phyloP scores from a whole-genome alignment of 1,140 invertebrate genomes.

The Druon quercuslanigerum region DNA sequence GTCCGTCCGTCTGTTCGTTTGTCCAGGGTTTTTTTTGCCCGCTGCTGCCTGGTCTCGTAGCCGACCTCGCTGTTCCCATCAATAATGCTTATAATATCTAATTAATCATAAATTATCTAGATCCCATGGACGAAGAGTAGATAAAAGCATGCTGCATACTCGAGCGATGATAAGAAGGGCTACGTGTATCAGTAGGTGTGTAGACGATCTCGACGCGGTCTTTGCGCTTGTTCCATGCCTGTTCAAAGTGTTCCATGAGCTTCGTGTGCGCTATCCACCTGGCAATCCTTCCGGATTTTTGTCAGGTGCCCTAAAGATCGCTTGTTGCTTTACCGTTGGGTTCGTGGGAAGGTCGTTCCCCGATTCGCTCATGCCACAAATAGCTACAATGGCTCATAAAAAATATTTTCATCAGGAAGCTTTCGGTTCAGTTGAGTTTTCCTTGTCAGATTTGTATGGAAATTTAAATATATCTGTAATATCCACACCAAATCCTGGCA shows the following conservation, averaged over 20 bases:
- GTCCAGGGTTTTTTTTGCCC: constrained; percentile 47
- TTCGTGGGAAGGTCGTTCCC: constrained; percentile 60
- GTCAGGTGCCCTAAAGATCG: constrained; percentile 57
- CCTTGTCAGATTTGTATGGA: too few species aligned
- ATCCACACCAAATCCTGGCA: too few species aligned
- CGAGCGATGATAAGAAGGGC: constrained; percentile 46
- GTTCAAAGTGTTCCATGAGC: constrained; percentile 42
- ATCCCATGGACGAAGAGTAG: constrained; percentile 51
- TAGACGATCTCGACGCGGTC: constrained; percentile 3
- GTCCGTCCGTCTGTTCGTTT: constrained; percentile 43
- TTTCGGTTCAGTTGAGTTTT: constrained; percentile 28
- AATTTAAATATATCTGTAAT: too few species aligned
- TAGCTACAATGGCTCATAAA: not conserved
- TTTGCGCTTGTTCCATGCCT: constrained; percentile 30
- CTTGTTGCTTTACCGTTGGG: constrained; percentile 54
- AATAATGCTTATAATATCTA: constrained; percentile 74
- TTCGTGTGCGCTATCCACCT: constrained; percentile 43
- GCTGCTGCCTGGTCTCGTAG: constrained; percentile 10
- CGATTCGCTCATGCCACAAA: constrained; percentile 37
- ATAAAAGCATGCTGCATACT: constrained; percentile 5
- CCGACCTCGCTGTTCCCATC: constrained; percentile 68
- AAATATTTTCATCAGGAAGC: not conserved
- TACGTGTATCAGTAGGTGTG: constrained; percentile 3
- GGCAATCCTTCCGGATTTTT: constrained; percentile 53
- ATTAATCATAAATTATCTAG: constrained; percentile 76